These are phyloP conservation scores for Sisyra nigra DNA, from an alignment of 2,888 invertebrate genomes.

Conservation along the genomic window DNA sequence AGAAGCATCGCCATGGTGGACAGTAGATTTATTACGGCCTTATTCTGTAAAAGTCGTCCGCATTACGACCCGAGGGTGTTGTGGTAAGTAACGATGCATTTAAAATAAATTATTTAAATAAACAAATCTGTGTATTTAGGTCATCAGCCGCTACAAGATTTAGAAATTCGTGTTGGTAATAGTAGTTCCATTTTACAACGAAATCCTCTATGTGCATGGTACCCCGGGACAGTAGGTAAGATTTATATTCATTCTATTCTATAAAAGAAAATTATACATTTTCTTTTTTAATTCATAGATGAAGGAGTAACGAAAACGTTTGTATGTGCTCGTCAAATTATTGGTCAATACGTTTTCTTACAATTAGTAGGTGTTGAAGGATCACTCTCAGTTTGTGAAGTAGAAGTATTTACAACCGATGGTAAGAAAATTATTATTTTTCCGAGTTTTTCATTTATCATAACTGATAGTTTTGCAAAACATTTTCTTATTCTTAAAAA, in stretches of 20 bases:
- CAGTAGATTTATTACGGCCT: conserved; percentile 68
- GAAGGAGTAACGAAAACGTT: conserved; percentile 87
- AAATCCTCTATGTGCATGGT: conserved; percentile 87
- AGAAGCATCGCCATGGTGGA: conserved; percentile 89
- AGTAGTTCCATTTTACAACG: conserved; percentile 73
- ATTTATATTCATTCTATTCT: conserved; percentile 12
- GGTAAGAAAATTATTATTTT: conserved; percentile 32
- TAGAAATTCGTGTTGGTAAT: conserved; percentile 83
- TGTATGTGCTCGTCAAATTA: conserved; percentile 66
- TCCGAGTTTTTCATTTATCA: background rate
- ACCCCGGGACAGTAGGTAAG: conserved; percentile 74
- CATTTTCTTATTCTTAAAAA: too few relatives aligned
- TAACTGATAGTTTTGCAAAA: background rate
- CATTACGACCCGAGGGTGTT: conserved; percentile 70
- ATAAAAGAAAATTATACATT: background rate
- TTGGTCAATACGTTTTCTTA: conserved; percentile 77
- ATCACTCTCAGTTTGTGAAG: conserved; percentile 77
- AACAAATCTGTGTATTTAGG: conserved; percentile 31
- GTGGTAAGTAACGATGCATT: conserved; percentile 34
- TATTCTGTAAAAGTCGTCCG: conserved; percentile 75
- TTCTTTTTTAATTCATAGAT: conserved; percentile 34
- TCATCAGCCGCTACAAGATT: conserved; percentile 73
- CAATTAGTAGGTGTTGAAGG: conserved; percentile 85
- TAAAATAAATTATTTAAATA: background rate
- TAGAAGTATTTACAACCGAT: conserved; percentile 82